A percentile compares a stretch with the other conserved stretches of the same genome.
Evolutionary conservation across 1,140 invertebrate species (phyloP).

Genomic region (Pentalonia nigronervosa): DNA sequence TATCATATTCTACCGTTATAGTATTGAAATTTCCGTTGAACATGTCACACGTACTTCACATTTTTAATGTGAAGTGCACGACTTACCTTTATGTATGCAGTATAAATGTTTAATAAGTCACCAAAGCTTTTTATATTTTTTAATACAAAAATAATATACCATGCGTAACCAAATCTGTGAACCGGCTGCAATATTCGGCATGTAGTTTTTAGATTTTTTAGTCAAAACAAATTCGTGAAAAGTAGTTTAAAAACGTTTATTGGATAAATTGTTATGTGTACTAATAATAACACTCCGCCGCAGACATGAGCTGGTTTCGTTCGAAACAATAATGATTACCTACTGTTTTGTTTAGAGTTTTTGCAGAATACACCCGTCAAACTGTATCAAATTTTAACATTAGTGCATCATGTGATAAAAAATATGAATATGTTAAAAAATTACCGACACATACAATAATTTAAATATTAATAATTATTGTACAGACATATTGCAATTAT

Average conservation of each 20-base stretch:
- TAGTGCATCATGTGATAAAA: neutral
- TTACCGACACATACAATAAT: neutral
- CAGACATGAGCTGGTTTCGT: constrained; percentile 1
- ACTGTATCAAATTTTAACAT: neutral
- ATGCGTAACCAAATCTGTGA: neutral
- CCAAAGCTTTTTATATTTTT: neutral
- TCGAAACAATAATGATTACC: neutral
- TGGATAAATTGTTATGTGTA: neutral
- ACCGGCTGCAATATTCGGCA: neutral
- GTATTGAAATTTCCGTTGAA: neutral
- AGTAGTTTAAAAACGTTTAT: constrained; percentile 4
- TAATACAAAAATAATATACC: neutral
- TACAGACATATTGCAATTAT: neutral
- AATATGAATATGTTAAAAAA: neutral
- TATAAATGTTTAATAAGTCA: neutral
- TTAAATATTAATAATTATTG: neutral
- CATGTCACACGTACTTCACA: neutral
- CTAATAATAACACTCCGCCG: neutral
- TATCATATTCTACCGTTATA: neutral
- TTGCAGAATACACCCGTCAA: neutral
- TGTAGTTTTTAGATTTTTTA: constrained; percentile 25
- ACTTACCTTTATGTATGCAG: too few relatives aligned
- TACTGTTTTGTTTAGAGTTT: neutral
- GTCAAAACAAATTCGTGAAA: constrained; percentile 29
- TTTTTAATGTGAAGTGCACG: neutral